Base-by-base conservation (phyloP, 2,797 vertebrate genomes). In the Sebastes goodei region DNA sequence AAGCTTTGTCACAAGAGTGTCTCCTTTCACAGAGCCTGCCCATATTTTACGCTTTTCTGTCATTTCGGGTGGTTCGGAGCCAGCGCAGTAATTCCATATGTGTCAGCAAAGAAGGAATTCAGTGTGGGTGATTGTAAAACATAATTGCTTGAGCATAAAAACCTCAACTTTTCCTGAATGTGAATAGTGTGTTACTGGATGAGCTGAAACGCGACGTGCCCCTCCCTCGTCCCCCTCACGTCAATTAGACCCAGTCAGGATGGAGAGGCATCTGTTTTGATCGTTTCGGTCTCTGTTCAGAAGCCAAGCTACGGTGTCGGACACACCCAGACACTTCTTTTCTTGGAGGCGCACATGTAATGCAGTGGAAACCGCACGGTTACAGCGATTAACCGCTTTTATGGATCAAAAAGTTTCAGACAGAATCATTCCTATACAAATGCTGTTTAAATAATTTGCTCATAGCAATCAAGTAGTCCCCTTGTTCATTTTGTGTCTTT, bases 1-100 rank as follows among this genome's bases (percentile, higher is more conserved):
- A 55, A 56, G 83, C 86, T 70, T 77, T 53, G 17, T 91, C 80
- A 91, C 82, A 57, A 42, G 82, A 84, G 85, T 90, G 81, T 88
- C 78, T 88, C 81, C 79, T 91, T 90, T 90, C 80, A 87, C 84
- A 46, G 71, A 65, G 83, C 79, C 71, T 46, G 11, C 74, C 67
- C 76, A 46, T 77, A 85, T 90, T 93, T 93, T 88, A 91, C 61
- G 80, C 75, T 81, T 90, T 91, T 90, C 87, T 88, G 88, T 92
- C 85, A 86, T 87, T 89, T 80, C 52, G 78, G 81, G 86, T 71
- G 88, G 83, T 90, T 85, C 46, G 1, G 83, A 88, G 83, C 71
- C 55, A 35, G 78, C 80, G 78, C 85, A 81, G 85, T 93, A 81
- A 90, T 92, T 93, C 88, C 82, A 89, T 87, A 81, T 88, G 87